Evolutionary conservation across 2,797 vertebrate species (phyloP), one percentile per base, ranked within the genome.

Genomic region (Darevskia mixta): DNA sequence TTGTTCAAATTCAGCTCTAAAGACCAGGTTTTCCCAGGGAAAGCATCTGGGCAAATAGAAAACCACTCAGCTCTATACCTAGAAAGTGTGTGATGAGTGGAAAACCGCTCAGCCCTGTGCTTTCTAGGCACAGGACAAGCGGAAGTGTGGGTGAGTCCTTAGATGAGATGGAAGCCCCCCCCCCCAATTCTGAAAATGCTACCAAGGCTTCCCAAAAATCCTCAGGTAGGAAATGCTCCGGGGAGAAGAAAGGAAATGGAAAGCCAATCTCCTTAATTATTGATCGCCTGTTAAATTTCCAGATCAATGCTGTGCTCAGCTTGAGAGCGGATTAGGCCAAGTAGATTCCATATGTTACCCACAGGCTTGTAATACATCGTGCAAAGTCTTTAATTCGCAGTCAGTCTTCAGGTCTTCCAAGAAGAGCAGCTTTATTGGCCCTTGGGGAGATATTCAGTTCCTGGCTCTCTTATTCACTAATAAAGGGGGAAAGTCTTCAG

Each of bases 191-290:
- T n/a, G 3, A 32, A 85, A 55, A 72, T 72, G 20, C 32, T 85
- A 23, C 32, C 25, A 69, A 58, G 32, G 69, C 43, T n/a, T 79
- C 43, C 64, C 17, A 64, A 88, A 83, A 72, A 25, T 25, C 41
- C 72, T 81, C 49, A 29, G 29, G 35, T 79, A 81, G 71, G 43
- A 80, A 82, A 71, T 49, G 73, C 35, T 85, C 66, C n/a, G n/a
- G 8, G 8, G 86, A 25, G 82, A 86, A 79, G 32, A 17, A 3
- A 43, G 32, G 89, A 10, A n/a, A n/a, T 13, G 29, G 84, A 55
- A 78, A 67, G 72, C 1, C 23, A 77, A 29, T 84, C 25, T 6
- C 18, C 4, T 49, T 3, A 5, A 76, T 75, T 79, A 8, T 20
- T 43, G 6, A 79, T 86, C n/a, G 4, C 27, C 49, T 85, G 27